phyloP scores from a whole-genome alignment of 2,113 vertebrate species.

The Oreocharis arfaki region DNA sequence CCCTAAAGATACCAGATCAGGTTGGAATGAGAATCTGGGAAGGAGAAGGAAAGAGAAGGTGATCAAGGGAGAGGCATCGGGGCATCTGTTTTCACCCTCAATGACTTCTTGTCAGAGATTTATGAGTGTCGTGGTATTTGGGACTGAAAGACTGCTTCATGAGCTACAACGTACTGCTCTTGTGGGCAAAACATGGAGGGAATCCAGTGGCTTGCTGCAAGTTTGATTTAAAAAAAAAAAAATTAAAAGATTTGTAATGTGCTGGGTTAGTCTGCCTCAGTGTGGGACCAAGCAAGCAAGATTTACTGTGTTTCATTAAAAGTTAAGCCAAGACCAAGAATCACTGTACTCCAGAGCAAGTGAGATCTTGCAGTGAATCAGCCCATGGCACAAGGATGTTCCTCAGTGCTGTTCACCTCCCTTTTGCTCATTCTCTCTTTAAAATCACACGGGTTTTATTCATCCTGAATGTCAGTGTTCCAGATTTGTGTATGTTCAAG shows the following conservation, averaged over 20 bases:
- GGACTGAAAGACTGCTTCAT: neutral
- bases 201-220: neutral
- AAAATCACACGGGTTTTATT: neutral
- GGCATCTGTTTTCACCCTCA: neutral
- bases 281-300: rapidly evolving
- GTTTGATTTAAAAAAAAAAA: neutral
- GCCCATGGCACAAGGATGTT: neutral
- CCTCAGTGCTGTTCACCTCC: neutral
- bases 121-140: neutral
- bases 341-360: neutral
- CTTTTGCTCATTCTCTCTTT: neutral
- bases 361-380: neutral
- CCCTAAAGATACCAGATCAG: neutral
- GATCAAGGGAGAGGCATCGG: neutral
- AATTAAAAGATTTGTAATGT: neutral
- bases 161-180: rapidly evolving
- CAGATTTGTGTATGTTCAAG: neutral
- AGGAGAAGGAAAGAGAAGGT: neutral
- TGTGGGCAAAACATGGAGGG: neutral
- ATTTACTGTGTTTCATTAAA: neutral
- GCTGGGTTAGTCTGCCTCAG: neutral
- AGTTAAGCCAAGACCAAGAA: neutral
- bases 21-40: neutral
- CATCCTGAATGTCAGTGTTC: neutral
- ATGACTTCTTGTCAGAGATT: neutral